These are phyloP conservation scores for Galago senegalensis DNA, from an alignment of 2,797 vertebrate genomes.

Conservation along the genomic window DNA sequence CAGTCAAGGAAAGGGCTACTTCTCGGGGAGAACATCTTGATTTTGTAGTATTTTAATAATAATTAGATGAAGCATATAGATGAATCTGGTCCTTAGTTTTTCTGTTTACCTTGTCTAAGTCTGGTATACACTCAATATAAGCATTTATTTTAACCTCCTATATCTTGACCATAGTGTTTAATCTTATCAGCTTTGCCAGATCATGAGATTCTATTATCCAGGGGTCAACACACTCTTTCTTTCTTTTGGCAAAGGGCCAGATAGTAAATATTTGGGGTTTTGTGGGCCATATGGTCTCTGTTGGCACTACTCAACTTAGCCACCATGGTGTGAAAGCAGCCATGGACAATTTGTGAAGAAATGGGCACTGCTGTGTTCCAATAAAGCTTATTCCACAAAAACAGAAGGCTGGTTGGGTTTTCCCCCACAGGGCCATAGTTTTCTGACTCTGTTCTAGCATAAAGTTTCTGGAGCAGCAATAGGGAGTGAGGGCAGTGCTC, in stretches of 20 bases:
- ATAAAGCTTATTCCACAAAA: slow-evolving; percentile 65
- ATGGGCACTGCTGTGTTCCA: background rate
- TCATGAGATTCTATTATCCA: background rate
- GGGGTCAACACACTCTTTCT: background rate
- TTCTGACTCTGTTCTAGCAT: background rate
- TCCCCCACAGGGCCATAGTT: background rate
- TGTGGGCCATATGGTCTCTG: background rate
- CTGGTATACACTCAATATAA: background rate
- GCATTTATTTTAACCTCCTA: slow-evolving; percentile 10
- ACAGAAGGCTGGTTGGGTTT: background rate
- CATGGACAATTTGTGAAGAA: slow-evolving; percentile 14
- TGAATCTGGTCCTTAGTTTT: background rate
- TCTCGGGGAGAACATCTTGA: background rate
- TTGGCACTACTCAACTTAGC: background rate
- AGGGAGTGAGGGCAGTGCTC: background rate
- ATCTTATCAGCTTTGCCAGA: background rate
- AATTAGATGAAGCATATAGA: background rate
- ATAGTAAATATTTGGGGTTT: slow-evolving; percentile 34
- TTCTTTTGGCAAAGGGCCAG: background rate
- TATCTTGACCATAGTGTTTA: background rate
- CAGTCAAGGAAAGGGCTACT: background rate
- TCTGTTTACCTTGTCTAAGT: background rate
- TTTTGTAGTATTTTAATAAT: slow-evolving; percentile 42
- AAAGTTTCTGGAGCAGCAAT: background rate
- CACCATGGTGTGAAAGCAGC: background rate